phyloP scores from a whole-genome alignment of 2,113 vertebrate genomes.

The Gymnobelideus leadbeateri region DNA sequence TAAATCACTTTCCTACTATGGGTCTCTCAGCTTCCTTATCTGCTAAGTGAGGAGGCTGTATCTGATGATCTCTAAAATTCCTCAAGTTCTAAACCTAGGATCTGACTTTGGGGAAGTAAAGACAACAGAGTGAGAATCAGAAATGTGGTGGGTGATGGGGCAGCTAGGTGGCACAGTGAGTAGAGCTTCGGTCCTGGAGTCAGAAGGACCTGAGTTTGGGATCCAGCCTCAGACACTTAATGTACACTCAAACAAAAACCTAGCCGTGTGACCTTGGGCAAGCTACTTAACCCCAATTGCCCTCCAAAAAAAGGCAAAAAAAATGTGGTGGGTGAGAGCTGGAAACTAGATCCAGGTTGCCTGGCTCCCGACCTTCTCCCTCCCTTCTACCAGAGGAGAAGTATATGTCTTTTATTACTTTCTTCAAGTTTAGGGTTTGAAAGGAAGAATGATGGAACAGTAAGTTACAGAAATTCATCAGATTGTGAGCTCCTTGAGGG shows the following conservation, averaged over 20 bases:
- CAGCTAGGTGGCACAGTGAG: too few species aligned
- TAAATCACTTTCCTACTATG: background rate
- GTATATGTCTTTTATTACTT: background rate
- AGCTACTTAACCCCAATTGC: too few species aligned
- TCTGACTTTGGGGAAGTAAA: background rate
- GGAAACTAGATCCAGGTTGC: background rate
- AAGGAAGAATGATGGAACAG: constrained; percentile 26
- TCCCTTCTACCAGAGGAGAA: background rate
- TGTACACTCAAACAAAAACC: too few species aligned
- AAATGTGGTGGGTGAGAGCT: constrained; percentile 21
- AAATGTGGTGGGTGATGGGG: too few species aligned
- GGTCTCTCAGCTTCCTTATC: background rate
- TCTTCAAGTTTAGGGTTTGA: constrained; percentile 1
- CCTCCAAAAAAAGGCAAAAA: too few species aligned
- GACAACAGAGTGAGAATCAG: constrained; percentile 6
- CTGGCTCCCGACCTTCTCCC: background rate
- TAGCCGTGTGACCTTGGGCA: too few species aligned
- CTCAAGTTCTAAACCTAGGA: background rate
- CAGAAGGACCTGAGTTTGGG: too few species aligned
- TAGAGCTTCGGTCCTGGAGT: too few species aligned
- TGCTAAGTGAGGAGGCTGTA: background rate
- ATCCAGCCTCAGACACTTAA: too few species aligned
- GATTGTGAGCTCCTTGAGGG: background rate
- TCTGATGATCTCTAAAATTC: background rate
- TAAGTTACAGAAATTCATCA: background rate